Evolutionary conservation across 1,140 invertebrate genomes (phyloP), one percentile per base, ranked within the genome.

Genomic region (Marisa cornuarietis): DNA sequence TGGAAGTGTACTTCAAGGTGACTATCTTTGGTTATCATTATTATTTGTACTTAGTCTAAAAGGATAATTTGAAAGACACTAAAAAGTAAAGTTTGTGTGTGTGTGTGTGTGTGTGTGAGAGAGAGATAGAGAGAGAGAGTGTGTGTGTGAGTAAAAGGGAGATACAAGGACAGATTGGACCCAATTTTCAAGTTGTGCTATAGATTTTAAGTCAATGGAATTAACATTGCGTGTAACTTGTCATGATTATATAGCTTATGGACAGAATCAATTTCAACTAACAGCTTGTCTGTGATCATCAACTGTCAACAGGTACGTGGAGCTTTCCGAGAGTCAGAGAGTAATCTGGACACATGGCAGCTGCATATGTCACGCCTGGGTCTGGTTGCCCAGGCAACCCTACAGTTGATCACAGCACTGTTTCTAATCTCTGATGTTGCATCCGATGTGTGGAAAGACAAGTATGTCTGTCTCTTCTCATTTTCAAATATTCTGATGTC

Each of bases 1-100:
- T 98, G 16, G 96, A 98, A 92, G 96, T 98, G 4, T 98, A 95
- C 90, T 97, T 98, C 88, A 98, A 98, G 94, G 95, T 98, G 90
- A 92, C 87, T 85, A 62, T 68, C 77, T 51, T 77, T 51, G 4
- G 13, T 42, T 69, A 26, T 26, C 13, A 69, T 42, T 42, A 42
- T 42, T 42, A 42, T 42, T 42, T 42, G 31, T 42, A 42, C 31
- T 42, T 42, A 4, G 31, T 42, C 31, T 42, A 42, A 42, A 42
- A 42, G 31, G 31, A 42, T 2, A 42, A 42, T 42, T 42, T 42
- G 31, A 42, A 42, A 42, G 31, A 42, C 31, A 42, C 6, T 42
- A 4, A 42, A 42, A 42, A 6, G 2, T 42, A 42, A 42, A 42
- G 31, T 42, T 42, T 42, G 31, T 42, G 31, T 42, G 31, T 42